phyloP scores from a whole-genome alignment of 2,113 vertebrate genomes.

The Varanus salvator region DNA sequence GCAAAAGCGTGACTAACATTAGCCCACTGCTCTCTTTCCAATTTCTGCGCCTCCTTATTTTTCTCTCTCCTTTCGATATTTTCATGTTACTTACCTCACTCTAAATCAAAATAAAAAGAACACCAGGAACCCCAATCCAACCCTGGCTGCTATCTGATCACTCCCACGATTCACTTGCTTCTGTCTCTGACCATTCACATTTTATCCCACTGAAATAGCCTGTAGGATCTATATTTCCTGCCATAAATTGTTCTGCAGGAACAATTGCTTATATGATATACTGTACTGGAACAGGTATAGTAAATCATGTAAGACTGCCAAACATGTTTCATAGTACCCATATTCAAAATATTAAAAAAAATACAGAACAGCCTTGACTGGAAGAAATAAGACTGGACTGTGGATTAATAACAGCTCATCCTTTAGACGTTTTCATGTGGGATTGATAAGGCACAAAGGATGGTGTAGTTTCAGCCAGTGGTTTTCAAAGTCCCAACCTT shows the following conservation, averaged over 20 bases:
- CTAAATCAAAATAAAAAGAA: neutral
- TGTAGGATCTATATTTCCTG: neutral
- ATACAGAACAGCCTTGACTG: neutral
- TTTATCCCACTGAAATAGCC: neutral
- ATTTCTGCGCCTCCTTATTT: neutral
- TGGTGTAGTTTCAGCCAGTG: neutral
- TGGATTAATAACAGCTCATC: neutral
- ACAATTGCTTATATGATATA: neutral
- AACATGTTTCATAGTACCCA: neutral
- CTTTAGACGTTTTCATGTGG: neutral
- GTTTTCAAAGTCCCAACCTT: neutral
- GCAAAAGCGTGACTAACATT: neutral
- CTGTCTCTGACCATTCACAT: neutral
- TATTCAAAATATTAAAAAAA: no score
- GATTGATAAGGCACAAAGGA: neutral
- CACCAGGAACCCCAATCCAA: neutral
- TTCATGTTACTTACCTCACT: neutral
- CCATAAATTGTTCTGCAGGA: neutral
- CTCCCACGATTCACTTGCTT: neutral
- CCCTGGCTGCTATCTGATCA: neutral
- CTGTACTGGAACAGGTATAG: neutral
- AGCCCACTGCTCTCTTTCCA: neutral
- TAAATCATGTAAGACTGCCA: neutral
- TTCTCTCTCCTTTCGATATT: neutral
- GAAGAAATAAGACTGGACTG: neutral